Conservation (phyloP, 2,797 vertebrate species). For the Acropternis orthonyx region DNA sequence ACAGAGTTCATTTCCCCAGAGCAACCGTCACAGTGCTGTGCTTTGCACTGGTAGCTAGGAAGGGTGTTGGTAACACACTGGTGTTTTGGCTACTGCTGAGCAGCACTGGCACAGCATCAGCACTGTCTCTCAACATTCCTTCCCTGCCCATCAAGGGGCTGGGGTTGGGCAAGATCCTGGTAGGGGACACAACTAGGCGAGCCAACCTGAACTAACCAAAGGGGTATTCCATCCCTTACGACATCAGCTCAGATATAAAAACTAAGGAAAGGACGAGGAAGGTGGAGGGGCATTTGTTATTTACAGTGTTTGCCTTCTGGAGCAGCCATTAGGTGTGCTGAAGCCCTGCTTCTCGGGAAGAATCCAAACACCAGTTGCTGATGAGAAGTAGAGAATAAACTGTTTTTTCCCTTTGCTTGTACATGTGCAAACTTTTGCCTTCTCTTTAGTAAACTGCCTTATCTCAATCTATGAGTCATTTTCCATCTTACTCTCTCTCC, state of each 20-base stretch:
- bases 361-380: neutral
- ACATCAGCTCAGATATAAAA: neutral
- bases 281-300: neutral
- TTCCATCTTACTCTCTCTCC: neutral
- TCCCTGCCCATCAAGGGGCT: neutral
- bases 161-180: neutral
- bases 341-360: neutral
- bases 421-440: neutral
- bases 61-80: neutral
- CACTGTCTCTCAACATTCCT: neutral
- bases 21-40: neutral
- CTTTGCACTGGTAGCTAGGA: neutral
- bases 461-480: neutral
- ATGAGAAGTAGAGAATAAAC: neutral
- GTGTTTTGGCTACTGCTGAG: neutral
- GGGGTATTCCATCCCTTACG: neutral
- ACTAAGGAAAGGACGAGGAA: neutral
- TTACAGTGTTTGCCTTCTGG: neutral
- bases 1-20: neutral
- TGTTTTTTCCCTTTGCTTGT: neutral
- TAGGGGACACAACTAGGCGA: neutral
- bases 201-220: neutral
- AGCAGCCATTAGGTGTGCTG: neutral
- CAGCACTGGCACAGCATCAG: neutral
- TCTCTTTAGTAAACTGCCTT: neutral